Evolutionary conservation across 2,888 invertebrate genomes (phyloP), one percentile per base, ranked within the genome.

Genomic region (Penaeus monodon): DNA sequence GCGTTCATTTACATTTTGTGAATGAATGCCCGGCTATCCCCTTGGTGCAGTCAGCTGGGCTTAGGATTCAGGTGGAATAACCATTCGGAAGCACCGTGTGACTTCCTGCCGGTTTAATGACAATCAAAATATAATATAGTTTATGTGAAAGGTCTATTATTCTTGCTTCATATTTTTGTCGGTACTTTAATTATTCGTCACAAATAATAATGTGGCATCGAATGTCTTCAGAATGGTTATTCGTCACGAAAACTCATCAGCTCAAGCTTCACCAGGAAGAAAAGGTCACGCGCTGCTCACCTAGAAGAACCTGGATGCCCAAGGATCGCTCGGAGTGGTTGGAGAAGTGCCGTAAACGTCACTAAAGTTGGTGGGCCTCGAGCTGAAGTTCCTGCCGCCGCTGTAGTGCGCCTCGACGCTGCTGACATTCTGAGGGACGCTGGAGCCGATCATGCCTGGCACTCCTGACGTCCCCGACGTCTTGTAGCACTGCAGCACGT

Each of bases 401-500:
- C 49, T 80, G 64, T 70, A 85, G 63, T 84, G 68, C 24, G 80
- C 81, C 57, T 85, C 74, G 29, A 85, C 85, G 81, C 65, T 76
- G 76, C 65, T 85, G n/a, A 81, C 74, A 57, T 85, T 85, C 57
- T 85, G 85, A 12, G 85, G 85, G 8, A 80, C 57, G 1, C 73
- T 29, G 14, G 74, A 10, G 29, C 29, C 68, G 17, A 7, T 38
- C 12, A 10, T 38, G 20, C 85, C 81, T 22, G 10, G 22, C 22
- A 44, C 80, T 17, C 85, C 74, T 6, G 22, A 65, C 22, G 74
- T 12, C 14, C 76, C 81, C 14, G 66, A n/a, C 49, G 85, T 79
- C 20, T 82, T 79, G 80, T 89, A 89, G 92, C 97, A 97, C 92
- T 97, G 96, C 92, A 97, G 97, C 92, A 95, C 95, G 92, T 98